Conservation (phyloP, 2,797 vertebrate genomes). For the Bradypodion ventrale region DNA sequence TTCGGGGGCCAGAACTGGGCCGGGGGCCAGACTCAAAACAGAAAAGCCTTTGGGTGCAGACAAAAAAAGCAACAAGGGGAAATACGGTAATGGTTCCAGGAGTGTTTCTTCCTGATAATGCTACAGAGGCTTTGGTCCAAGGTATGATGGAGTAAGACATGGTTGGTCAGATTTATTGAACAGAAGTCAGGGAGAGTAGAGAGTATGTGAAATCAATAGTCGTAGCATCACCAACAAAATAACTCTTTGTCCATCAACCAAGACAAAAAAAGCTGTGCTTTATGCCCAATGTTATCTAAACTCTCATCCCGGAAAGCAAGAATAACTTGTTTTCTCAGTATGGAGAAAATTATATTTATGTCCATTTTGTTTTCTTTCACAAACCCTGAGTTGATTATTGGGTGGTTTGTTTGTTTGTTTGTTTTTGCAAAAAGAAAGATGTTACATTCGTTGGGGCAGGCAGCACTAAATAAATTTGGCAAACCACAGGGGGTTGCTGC, state of each 20-base stretch:
- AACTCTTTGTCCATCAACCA: neutral
- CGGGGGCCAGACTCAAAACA: too few relatives aligned
- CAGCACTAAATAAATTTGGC: neutral
- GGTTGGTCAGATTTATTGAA: neutral
- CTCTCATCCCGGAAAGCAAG: conserved; percentile 2
- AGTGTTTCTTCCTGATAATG: neutral
- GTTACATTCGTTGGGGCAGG: neutral
- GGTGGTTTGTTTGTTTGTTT: too few relatives aligned
- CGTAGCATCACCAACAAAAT: neutral
- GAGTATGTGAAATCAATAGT: neutral
- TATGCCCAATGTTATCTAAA: neutral
- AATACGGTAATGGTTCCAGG: neutral
- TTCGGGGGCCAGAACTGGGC: too few relatives aligned
- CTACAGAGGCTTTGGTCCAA: neutral
- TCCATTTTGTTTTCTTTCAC: conserved; percentile 4
- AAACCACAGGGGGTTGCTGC: neutral
- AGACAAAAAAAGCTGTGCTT: neutral
- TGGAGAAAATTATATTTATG: neutral
- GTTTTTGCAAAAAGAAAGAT: neutral
- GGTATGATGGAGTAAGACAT: neutral
- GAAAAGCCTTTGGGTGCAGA: neutral
- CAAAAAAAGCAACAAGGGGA: neutral
- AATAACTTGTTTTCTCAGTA: neutral
- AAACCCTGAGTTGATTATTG: neutral
- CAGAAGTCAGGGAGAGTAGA: neutral